These are phyloP conservation scores for Scatophagus argus DNA, from an alignment of 2,113 vertebrate genomes.

Conservation along the genomic window DNA sequence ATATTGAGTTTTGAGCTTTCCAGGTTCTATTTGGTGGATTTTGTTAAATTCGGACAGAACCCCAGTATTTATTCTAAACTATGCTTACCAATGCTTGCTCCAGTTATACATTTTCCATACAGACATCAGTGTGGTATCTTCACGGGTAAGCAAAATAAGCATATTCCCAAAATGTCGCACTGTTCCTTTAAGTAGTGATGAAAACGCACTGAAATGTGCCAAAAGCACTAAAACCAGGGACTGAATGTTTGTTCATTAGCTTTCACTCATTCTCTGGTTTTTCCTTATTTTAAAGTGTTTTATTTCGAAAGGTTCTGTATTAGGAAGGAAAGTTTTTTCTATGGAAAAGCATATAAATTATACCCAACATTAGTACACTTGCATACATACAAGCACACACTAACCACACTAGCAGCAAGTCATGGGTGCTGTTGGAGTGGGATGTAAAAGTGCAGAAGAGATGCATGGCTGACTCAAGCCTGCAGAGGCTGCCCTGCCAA, in stretches of 20 bases:
- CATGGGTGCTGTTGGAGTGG: background rate
- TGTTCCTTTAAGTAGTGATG: no score
- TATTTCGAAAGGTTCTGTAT: background rate
- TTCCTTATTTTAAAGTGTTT: background rate
- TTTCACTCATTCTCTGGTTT: background rate
- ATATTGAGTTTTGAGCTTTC: background rate
- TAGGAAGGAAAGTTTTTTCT: no score
- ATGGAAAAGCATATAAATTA: no score
- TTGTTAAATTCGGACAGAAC: background rate
- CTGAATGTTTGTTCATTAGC: background rate
- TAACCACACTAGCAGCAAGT: slow-evolving; percentile 2
- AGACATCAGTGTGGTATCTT: background rate
- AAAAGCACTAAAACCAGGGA: background rate
- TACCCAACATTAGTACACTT: no score
- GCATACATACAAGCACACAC: background rate
- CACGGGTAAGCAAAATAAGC: background rate
- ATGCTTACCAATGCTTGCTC: background rate
- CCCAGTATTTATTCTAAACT: background rate
- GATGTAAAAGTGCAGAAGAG: slow-evolving; percentile 41
- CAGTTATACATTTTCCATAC: background rate
- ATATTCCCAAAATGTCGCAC: background rate
- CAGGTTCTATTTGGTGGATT: background rate
- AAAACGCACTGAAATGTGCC: background rate
- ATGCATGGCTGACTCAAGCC: slow-evolving; percentile 37
- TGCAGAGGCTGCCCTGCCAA: slow-evolving; percentile 37